Evolutionary conservation across 1,140 invertebrate species (phyloP).

Genomic region (Neuroterus valhalla): DNA sequence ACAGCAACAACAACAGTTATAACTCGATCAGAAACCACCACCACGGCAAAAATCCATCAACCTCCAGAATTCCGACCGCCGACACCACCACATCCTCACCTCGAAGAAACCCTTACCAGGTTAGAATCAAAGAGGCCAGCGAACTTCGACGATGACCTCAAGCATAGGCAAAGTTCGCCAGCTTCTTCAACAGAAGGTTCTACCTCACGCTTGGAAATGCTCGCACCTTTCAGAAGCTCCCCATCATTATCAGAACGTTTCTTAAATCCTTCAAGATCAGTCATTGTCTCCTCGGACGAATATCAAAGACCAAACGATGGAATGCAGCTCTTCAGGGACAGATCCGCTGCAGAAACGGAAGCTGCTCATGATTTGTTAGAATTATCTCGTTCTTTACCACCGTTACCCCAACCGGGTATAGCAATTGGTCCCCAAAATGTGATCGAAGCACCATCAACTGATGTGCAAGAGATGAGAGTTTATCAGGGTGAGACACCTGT

Average conservation of each 20-base stretch:
- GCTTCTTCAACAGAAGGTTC: neutral
- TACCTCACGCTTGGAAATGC: neutral
- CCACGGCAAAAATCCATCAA: neutral
- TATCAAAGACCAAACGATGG: constrained; percentile 35
- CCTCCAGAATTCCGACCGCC: neutral
- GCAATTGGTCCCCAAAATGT: constrained; percentile 72
- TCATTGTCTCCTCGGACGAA: constrained; percentile 3
- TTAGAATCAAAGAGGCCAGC: neutral
- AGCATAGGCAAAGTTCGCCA: neutral
- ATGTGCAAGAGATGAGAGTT: constrained; percentile 71
- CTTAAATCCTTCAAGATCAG: neutral
- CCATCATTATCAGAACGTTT: neutral
- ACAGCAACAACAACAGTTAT: neutral
- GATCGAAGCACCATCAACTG: constrained; percentile 69
- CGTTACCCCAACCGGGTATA: constrained; percentile 81
- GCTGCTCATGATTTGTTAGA: constrained; percentile 90
- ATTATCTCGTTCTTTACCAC: constrained; percentile 85
- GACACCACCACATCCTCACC: neutral
- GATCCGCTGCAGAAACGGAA: constrained; percentile 87
- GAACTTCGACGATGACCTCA: neutral
- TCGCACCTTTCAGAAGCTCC: neutral
- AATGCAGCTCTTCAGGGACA: constrained; percentile 75
- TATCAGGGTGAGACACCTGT: constrained; percentile 68
- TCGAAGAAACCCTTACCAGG: neutral
- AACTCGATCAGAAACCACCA: neutral